Base-by-base conservation (phyloP, 2,888 invertebrate genomes). In the Drosophila mimetica region DNA sequence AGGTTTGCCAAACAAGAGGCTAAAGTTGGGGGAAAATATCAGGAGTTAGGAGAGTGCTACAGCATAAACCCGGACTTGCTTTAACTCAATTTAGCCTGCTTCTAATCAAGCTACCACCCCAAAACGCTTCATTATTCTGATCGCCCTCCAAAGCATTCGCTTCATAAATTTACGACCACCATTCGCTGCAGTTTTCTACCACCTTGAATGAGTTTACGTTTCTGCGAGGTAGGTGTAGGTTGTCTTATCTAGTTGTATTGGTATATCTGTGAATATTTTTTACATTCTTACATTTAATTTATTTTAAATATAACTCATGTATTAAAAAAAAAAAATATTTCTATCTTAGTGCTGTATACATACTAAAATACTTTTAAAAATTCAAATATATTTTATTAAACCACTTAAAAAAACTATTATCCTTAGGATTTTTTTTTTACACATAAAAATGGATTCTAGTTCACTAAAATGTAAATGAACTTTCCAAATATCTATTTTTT, bases 91-190 rank as follows among this genome's bases (percentile, higher is more conserved):
- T 59, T 28, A 16, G 41, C n/a, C 16, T 4, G 20, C n/a, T 25
- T 20, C 13, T 30, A 37, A 37, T 44, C 28, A 28, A n/a, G 13
- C 11, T 8, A 3, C 8, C 11, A n/a, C 36, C 34, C 22, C 9
- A 28, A 44, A 42, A 42, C 13, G 61, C 9, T 48, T 47, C 34
- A 50, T 44, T 36, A 61, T 48, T 48, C 28, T 42, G 42, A 48
- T 48, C 32, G 9, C 61, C 48, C 48, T 28, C 36, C 22, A 30
- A 36, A 42, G 42, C 42, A 51, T 64, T 60, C 30, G 28, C 5
- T 18, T 13, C 50, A 61, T 30, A 41, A 42, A 63, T 60, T 63
- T 28, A 22, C 34, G 20, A 30, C 28, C 41, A 18, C 16, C 59
- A 44, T 20, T 48, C 20, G 6, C 16, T 18, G 28, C 32, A 25